phyloP scores from a whole-genome alignment of 2,113 vertebrate species.

The Limnothrissa miodon region DNA sequence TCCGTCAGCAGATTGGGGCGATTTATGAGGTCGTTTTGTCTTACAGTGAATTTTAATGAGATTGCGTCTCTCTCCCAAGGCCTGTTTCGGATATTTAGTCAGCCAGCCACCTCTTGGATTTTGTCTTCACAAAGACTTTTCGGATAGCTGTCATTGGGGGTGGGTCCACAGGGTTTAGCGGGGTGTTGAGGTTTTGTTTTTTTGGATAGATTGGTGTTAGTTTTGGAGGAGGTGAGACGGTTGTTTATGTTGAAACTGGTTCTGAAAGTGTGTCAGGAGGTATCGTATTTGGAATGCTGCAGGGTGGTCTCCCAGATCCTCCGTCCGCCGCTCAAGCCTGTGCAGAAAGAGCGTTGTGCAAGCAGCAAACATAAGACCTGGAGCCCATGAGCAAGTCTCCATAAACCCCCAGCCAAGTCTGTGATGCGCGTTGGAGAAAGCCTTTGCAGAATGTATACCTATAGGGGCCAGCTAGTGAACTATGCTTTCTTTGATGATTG shows the following conservation, averaged over 20 bases:
- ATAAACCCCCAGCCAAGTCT: not conserved
- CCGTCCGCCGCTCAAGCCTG: not conserved
- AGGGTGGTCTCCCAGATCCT: not conserved
- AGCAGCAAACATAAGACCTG: not conserved
- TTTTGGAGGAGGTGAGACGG: not conserved
- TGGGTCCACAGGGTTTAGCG: no score
- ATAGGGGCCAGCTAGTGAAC: not conserved
- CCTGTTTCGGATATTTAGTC: slow-evolving; percentile 46
- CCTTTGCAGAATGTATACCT: not conserved
- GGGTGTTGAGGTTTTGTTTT: not conserved
- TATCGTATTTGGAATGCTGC: not conserved
- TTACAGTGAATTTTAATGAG: slow-evolving; percentile 62
- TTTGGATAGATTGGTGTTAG: not conserved
- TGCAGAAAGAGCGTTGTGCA: not conserved
- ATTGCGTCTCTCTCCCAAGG: slow-evolving; percentile 41
- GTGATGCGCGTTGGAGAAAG: not conserved
- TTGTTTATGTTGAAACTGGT: slow-evolving; percentile 57
- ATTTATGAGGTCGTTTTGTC: slow-evolving; percentile 63
- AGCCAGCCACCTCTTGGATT: not conserved
- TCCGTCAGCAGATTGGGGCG: slow-evolving; percentile 53
- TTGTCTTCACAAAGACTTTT: slow-evolving; percentile 15
- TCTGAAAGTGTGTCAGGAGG: slow-evolving; percentile 47
- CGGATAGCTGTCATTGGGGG: slow-evolving; percentile 60
- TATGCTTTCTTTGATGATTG: not conserved
- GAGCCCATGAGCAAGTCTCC: not conserved